Base-by-base conservation (phyloP, 1,140 invertebrate genomes). In the Sycophila sp. region DNA sequence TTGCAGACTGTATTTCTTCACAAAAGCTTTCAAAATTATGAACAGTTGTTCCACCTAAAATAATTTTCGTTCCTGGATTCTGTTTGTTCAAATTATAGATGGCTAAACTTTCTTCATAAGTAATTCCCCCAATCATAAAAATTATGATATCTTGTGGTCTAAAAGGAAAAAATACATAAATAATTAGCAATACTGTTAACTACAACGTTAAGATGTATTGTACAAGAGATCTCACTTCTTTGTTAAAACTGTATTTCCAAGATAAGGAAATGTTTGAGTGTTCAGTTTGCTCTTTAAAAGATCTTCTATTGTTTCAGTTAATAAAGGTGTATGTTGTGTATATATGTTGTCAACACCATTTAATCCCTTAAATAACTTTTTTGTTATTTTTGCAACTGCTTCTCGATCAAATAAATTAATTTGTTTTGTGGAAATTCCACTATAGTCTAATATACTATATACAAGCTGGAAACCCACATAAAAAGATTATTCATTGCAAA, bases 311-410 rank as follows among this genome's bases (percentile, higher is more conserved):
- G 92, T 93, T 80, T 96, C 93, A 77, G 92, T 92, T 1, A 99
- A 78, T 11, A 97, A 81, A 0, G 97, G 96, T 15, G 91, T 93
- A 83, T 99, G 97, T 81, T 99, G 97, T 0, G 97, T 98, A 80
- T 97, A 99, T 72, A 99, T 96, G 86, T 99, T 99, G 82, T 99
- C 97, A 3, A 99, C 96, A 4, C 96, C 97, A 86, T 94, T 94
- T 15, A 96, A 85, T 36, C 93, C 93, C 89, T 93, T 85, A 64
- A 98, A 95, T 63, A 97, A 90, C 81, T 96, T 92, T 77, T 97
- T 93, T 13, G 96, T 96, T 71, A 96, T 92, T 81, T 97, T 96
- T 0, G 94, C 94, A 19, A 97, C 94, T 76, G 94, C 91, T 79
- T 95, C 93, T 76, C 94, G 90, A 45, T 93, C 93, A 67, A 97